Conservation (phyloP, 2,888 invertebrate species). For the Archips xylosteana region DNA sequence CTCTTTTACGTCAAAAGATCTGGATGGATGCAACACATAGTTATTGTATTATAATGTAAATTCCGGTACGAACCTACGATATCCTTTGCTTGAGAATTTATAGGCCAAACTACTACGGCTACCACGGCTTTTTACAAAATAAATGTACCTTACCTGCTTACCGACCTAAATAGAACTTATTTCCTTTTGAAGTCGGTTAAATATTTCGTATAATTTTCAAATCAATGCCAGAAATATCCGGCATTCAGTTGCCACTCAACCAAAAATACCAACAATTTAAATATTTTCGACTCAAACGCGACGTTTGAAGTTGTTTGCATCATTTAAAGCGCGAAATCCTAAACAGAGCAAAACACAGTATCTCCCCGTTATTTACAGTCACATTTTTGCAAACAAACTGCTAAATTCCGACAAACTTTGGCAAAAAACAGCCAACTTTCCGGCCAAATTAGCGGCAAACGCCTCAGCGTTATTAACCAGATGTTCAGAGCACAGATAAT, state of each 20-base stretch:
- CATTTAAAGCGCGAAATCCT: neutral
- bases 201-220: too few relatives aligned
- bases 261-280: neutral
- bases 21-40: too few relatives aligned
- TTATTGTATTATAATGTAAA: too few relatives aligned
- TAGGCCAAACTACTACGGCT: too few relatives aligned
- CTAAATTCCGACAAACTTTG: conserved; percentile 16
- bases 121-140: too few relatives aligned
- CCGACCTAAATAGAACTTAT: too few relatives aligned
- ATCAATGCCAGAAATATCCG: neutral
- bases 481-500: conserved; percentile 21
- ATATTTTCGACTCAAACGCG: neutral
- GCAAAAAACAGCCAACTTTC: conserved; percentile 25
- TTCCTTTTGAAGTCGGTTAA: too few relatives aligned
- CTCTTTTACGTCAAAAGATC: too few relatives aligned
- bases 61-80: too few relatives aligned
- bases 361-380: conserved; percentile 16
- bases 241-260: too few relatives aligned
- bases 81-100: too few relatives aligned
- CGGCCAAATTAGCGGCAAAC: conserved; percentile 15
- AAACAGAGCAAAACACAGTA: conserved; percentile 15
- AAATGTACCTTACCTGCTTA: too few relatives aligned
- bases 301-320: neutral
- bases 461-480: conserved; percentile 17
- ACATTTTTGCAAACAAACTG: conserved; percentile 15